A percentile compares a stretch with the other conserved stretches of the same genome.
phyloP scores from a whole-genome alignment of 2,797 vertebrate genomes.

The Etheostoma nigrum region DNA sequence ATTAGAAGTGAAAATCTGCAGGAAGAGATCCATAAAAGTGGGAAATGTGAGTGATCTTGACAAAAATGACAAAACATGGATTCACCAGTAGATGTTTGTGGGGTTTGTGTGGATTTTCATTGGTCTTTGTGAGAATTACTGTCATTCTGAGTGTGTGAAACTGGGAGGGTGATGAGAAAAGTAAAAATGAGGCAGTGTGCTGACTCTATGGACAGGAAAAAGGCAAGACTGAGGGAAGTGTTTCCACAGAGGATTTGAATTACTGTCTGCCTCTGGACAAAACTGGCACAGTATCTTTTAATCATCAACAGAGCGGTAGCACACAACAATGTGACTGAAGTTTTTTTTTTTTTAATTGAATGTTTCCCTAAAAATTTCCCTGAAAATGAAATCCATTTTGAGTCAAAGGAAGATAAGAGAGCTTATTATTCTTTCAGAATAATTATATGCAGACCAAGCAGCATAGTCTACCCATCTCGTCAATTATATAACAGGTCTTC shows the following conservation, averaged over 20 bases:
- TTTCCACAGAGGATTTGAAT: constrained; percentile 59
- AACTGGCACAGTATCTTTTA: constrained; percentile 60
- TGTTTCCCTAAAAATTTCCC: constrained; percentile 33
- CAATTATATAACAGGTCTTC: constrained; percentile 24
- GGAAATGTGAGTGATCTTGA: constrained; percentile 19
- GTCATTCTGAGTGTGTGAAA: constrained; percentile 7
- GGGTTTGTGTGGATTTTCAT: constrained; percentile 15
- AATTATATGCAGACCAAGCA: constrained; percentile 34
- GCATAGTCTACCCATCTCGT: constrained; percentile 1
- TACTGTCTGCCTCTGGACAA: constrained; percentile 48
- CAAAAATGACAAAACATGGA: constrained; percentile 1
- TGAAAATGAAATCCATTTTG: constrained; percentile 53
- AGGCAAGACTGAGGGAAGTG: constrained; percentile 5
- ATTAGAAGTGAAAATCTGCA: constrained; percentile 8
- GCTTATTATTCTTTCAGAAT: constrained; percentile 41
- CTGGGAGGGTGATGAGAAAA: constrained; percentile 25
- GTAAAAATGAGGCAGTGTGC: constrained; percentile 26
- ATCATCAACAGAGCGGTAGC: constrained; percentile 55
- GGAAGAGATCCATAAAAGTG: constrained; percentile 15
- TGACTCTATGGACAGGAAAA: constrained; percentile 21
- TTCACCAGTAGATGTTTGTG: constrained; percentile 11
- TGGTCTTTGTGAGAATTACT: constrained; percentile 40
- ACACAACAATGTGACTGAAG: constrained; percentile 47
- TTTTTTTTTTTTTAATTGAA: constrained; percentile 10
- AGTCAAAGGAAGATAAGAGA: constrained; percentile 40